Evolutionary conservation across 1,140 invertebrate species (phyloP).

Genomic region (Luehdorfia chinensis): DNA sequence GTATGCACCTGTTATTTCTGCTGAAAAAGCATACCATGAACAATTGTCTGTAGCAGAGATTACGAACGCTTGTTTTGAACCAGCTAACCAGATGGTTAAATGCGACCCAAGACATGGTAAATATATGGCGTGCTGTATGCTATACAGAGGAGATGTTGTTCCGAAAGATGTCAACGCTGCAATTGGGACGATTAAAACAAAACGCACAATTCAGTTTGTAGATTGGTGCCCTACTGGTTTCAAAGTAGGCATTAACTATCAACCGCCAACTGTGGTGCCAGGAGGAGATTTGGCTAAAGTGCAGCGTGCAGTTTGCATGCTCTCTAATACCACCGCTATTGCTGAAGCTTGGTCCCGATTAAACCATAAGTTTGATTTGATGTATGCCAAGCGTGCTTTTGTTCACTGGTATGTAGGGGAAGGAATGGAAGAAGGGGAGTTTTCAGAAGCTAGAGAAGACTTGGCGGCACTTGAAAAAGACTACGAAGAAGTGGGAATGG

Average conservation of each 20-base stretch:
- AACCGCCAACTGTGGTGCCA: constrained; percentile 88
- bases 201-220: constrained; percentile 91
- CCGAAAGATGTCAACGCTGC: constrained; percentile 92
- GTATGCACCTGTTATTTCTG: constrained; percentile 89
- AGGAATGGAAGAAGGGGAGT: constrained; percentile 92
- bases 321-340: constrained; percentile 91
- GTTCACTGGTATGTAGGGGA: constrained; percentile 92
- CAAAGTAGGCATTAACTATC: constrained; percentile 88
- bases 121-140: constrained; percentile 92
- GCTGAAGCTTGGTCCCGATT: constrained; percentile 87
- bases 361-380: constrained; percentile 90
- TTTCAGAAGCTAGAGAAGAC: constrained; percentile 92
- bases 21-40: constrained; percentile 91
- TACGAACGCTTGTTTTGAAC: constrained; percentile 93
- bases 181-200: constrained; percentile 90
- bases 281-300: constrained; percentile 89
- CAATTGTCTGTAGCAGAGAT: constrained; percentile 90
- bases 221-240: constrained; percentile 94
- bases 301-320: constrained; percentile 90
- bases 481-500: constrained; percentile 89
- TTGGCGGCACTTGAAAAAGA: constrained; percentile 90
- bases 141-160: constrained; percentile 84
- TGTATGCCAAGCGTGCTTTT: constrained; percentile 78
- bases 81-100: constrained; percentile 94
- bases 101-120: constrained; percentile 93